Conservation (phyloP, 1,140 invertebrate species). For the Anastrepha obliqua region DNA sequence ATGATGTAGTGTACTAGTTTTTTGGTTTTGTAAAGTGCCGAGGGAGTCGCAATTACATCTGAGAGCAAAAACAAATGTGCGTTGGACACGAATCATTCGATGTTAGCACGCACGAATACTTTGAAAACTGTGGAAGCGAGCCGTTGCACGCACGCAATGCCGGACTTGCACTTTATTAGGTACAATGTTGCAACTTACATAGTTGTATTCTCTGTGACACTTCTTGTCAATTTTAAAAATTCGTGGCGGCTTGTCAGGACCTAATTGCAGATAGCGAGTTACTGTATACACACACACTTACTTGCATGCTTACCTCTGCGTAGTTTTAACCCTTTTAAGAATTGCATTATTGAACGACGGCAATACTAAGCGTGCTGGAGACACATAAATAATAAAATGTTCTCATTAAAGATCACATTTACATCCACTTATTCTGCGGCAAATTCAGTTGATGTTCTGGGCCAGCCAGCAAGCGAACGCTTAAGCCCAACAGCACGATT, state of each 20-base stretch:
- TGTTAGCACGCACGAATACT: not conserved
- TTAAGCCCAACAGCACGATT: too few relatives aligned
- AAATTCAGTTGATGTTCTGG: not conserved
- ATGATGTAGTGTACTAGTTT: too few relatives aligned
- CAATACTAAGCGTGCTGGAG: not conserved
- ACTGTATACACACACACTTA: not conserved
- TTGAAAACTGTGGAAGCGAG: not conserved
- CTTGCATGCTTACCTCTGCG: not conserved
- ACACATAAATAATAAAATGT: not conserved
- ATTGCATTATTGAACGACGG: not conserved
- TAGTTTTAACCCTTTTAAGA: not conserved
- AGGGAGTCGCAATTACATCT: not conserved
- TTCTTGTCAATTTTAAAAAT: not conserved
- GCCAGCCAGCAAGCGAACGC: not conserved
- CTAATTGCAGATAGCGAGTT: not conserved
- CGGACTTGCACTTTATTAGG: too few relatives aligned
- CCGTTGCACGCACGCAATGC: too few relatives aligned
- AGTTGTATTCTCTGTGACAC: not conserved
- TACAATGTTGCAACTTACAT: too few relatives aligned
- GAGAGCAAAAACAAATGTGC: not conserved
- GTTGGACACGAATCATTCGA: not conserved
- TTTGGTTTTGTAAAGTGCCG: not conserved
- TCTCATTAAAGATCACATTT: not conserved
- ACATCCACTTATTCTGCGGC: conserved; percentile 1
- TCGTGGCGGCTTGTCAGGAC: not conserved